Conservation (phyloP, 2,888 invertebrate species). For the Branchellion lobata region DNA sequence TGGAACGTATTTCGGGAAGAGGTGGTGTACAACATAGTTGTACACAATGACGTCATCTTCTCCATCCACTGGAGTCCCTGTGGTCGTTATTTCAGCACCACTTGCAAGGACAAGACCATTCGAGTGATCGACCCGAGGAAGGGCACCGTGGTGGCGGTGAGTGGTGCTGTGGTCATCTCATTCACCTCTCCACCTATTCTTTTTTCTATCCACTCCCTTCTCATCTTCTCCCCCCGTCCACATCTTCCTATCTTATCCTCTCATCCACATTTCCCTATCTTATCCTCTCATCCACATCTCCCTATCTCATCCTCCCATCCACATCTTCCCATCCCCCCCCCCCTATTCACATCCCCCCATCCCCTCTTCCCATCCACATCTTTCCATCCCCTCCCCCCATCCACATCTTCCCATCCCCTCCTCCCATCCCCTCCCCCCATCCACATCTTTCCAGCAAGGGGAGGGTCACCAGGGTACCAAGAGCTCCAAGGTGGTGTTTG, state of each 20-base stretch:
- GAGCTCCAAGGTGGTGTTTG: slow-evolving; percentile 59
- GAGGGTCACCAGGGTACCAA: slow-evolving; percentile 57
- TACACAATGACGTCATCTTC: slow-evolving; percentile 90
- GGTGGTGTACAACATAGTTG: slow-evolving; percentile 80
- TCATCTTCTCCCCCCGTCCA: not conserved
- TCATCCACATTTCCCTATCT: not conserved
- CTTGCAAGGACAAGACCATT: slow-evolving; percentile 94
- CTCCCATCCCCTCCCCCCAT: not conserved
- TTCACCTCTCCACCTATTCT: too few relatives aligned
- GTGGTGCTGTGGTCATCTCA: slow-evolving; percentile 44
- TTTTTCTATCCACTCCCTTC: not conserved
- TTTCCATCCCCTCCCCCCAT: not conserved
- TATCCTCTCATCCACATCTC: too few relatives aligned
- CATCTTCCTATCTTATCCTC: not conserved
- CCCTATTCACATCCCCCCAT: not conserved
- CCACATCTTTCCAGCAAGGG: slow-evolving; percentile 54
- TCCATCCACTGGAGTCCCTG: slow-evolving; percentile 95
- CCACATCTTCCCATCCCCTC: not conserved
- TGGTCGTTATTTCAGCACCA: slow-evolving; percentile 87
- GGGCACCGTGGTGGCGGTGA: slow-evolving; percentile 70
- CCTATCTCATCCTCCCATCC: too few relatives aligned
- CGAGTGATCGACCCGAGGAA: slow-evolving; percentile 86
- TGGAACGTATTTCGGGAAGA: slow-evolving; percentile 87
- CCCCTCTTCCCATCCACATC: not conserved
- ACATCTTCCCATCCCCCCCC: not conserved